These are phyloP conservation scores for Oncorhynchus kisutch DNA, from an alignment of 2,113 vertebrate species.

Conservation along the genomic window DNA sequence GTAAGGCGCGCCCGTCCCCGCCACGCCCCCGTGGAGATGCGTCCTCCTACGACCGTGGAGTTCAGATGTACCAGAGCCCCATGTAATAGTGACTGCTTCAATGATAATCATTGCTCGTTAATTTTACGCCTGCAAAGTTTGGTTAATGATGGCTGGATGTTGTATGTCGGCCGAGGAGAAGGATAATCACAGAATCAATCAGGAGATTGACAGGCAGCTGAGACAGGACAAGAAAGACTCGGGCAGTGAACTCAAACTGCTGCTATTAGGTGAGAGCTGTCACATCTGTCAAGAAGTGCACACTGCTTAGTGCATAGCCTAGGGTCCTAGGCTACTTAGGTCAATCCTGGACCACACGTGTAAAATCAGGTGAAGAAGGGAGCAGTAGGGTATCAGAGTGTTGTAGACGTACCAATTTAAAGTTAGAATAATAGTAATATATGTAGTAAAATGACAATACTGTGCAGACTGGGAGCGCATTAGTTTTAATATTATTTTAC, in stretches of 20 bases:
- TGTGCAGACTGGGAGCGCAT: too few relatives aligned
- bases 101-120: neutral
- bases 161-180: constrained; percentile 82
- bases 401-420: too few relatives aligned
- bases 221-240: constrained; percentile 83
- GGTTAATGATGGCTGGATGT: constrained; percentile 75
- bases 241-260: constrained; percentile 83
- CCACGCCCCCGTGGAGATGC: neutral
- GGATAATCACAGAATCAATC: constrained; percentile 82
- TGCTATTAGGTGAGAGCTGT: constrained; percentile 83
- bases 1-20: neutral
- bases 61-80: constrained; percentile 21
- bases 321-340: too few relatives aligned
- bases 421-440: too few relatives aligned
- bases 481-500: too few relatives aligned
- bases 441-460: too few relatives aligned
- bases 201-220: constrained; percentile 88
- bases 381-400: neutral
- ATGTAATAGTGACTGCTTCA: constrained; percentile 9
- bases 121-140: neutral
- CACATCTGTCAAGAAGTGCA: neutral
- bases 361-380: neutral
- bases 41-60: neutral
- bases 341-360: neutral
- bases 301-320: too few relatives aligned